Evolutionary conservation across 2,888 invertebrate species (phyloP).

Genomic region (Itoplectis maculator): DNA sequence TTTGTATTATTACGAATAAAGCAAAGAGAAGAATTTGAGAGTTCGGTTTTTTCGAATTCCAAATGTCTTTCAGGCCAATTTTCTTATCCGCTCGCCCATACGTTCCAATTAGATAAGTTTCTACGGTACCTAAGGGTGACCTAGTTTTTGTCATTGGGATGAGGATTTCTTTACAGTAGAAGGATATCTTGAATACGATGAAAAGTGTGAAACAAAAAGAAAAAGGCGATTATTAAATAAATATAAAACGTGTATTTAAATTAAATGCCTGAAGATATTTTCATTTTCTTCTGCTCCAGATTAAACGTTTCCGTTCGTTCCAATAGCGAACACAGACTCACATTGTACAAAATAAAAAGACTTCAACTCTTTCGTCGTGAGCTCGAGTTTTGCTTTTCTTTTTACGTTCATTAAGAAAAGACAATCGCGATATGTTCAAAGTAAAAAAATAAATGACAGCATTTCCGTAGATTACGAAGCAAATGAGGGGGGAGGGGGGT

Average conservation of each 20-base stretch:
- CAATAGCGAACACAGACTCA: conserved; percentile 43
- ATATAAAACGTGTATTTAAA: conserved; percentile 81
- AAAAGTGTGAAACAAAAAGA: conserved; percentile 50
- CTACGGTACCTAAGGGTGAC: conserved; percentile 22
- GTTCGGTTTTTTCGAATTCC: background rate
- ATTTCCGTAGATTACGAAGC: conserved; percentile 4
- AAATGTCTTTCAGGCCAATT: background rate
- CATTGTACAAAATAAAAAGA: conserved; percentile 21
- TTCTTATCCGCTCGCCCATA: conserved; percentile 11
- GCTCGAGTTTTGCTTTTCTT: background rate
- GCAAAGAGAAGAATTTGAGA: background rate
- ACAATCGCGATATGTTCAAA: conserved; percentile 23
- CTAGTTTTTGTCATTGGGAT: background rate
- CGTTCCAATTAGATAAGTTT: conserved; percentile 6
- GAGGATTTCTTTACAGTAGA: conserved; percentile 10
- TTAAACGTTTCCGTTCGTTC: background rate
- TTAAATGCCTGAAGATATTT: conserved; percentile 78
- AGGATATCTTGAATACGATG: conserved; percentile 47
- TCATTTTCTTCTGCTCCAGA: background rate
- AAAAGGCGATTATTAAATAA: conserved; percentile 77
- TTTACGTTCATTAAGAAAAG: background rate
- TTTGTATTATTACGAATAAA: too few relatives aligned
- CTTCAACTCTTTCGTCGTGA: background rate
- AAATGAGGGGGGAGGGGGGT: conserved; percentile 6
- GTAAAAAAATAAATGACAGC: conserved; percentile 46